A percentile compares a stretch with the other conserved stretches of the same genome.
Conservation (phyloP, 2,888 invertebrate genomes). For the Strigamia maritima region DNA sequence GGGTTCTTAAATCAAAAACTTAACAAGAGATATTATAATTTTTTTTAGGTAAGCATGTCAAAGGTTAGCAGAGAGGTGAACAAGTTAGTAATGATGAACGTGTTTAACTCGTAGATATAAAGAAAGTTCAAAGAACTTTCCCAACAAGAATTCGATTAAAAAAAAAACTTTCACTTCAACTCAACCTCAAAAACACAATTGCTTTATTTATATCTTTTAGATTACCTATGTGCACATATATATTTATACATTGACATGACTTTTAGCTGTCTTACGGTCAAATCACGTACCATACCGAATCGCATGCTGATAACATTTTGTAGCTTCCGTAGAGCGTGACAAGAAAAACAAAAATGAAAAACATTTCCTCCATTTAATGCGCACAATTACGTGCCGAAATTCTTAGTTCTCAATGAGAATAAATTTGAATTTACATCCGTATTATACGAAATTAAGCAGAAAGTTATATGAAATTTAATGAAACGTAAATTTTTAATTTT, state of each 20-base stretch:
- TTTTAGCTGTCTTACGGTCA: not conserved
- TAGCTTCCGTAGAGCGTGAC: constrained; percentile 17
- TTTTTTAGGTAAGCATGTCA: not conserved
- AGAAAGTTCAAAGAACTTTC: constrained; percentile 19
- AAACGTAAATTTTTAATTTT: too few relatives aligned
- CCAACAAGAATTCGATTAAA: not conserved
- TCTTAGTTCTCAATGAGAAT: not conserved
- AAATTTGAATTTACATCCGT: not conserved
- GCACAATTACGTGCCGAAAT: not conserved
- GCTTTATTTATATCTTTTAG: not conserved
- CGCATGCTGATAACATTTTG: not conserved
- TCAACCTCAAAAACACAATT: not conserved
- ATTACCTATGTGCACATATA: too few relatives aligned
- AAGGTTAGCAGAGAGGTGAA: constrained; percentile 1
- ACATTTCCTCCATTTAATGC: constrained; percentile 12
- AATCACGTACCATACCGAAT: constrained; percentile 20
- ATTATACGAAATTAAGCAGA: not conserved
- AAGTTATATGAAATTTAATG: not conserved
- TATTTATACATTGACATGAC: not conserved
- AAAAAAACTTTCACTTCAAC: not conserved
- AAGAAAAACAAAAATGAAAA: constrained; percentile 10
- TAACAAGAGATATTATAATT: not conserved
- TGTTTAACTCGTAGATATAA: not conserved
- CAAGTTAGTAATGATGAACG: not conserved
- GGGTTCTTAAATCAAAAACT: not conserved